Percentiles rank a stretch among this genome's conserved stretches.
phyloP scores from a whole-genome alignment of 2,113 vertebrate genomes.

The Poeciliopsis occidentalis region DNA sequence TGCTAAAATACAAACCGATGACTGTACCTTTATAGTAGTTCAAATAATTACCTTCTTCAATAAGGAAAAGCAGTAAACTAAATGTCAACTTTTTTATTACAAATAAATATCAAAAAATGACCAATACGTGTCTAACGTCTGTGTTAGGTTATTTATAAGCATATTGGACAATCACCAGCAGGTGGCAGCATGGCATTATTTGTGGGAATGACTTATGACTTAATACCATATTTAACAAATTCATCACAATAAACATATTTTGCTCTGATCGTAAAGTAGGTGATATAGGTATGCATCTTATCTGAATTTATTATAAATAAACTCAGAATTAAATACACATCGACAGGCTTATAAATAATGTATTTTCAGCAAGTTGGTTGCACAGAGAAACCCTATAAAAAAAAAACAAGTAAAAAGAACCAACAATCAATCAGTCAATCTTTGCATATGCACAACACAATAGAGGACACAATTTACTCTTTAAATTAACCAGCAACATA shows the following conservation, averaged over 20 bases:
- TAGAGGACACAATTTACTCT: conserved; percentile 48
- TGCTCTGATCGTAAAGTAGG: neutral
- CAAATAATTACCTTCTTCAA: neutral
- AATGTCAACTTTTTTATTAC: neutral
- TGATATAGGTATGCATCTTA: neutral
- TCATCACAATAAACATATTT: neutral
- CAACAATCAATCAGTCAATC: conserved; percentile 49
- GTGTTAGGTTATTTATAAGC: neutral
- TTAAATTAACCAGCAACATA: conserved; percentile 52
- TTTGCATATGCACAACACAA: conserved; percentile 45
- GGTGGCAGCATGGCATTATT: conserved; percentile 14
- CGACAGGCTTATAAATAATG: conserved; percentile 17
- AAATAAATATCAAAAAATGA: neutral
- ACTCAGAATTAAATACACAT: conserved; percentile 5
- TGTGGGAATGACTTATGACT: neutral
- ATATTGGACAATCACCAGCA: conserved; percentile 5
- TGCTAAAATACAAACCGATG: neutral
- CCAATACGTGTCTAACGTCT: neutral
- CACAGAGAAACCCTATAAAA: conserved; percentile 22
- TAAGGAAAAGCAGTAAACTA: neutral
- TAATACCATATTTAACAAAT: too few relatives aligned
- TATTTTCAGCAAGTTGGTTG: conserved; percentile 24
- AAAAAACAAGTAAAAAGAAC: conserved; percentile 70
- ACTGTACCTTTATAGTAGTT: neutral
- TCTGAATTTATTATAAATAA: neutral